Percentiles rank a stretch among this genome's conserved stretches.
Conservation (phyloP, 2,113 vertebrate genomes). For the Oriolus oriolus region DNA sequence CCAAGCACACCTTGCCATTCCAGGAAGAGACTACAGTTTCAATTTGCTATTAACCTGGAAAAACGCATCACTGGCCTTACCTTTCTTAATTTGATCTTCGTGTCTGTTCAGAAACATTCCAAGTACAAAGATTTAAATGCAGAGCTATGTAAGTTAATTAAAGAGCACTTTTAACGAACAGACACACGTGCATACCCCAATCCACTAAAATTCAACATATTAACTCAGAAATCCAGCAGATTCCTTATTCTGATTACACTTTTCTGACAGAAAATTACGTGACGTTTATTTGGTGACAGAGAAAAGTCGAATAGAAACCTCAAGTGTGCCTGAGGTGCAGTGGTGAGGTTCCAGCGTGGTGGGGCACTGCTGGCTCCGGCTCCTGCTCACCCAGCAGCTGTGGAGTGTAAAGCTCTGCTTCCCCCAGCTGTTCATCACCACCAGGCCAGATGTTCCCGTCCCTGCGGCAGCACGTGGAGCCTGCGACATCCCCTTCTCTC, state of each 20-base stretch:
- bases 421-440: not conserved
- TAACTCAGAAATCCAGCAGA: not conserved
- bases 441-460: not conserved
- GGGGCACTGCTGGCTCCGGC: not conserved
- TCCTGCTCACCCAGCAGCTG: not conserved
- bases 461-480: not conserved
- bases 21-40: not conserved
- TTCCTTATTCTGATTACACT: not conserved
- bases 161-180: not conserved
- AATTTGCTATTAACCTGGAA: not conserved
- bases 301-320: not conserved
- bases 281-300: not conserved
- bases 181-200: accelerated
- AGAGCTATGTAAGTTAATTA: not conserved
- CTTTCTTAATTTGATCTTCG: not conserved
- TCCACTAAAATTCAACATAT: not conserved
- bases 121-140: not conserved
- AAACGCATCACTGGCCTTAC: not conserved
- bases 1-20: not conserved
- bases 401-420: not conserved
- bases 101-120: not conserved
- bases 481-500: not conserved
- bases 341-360: not conserved
- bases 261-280: not conserved
- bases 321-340: not conserved